These are phyloP conservation scores for Diogma glabrata DNA, from an alignment of 2,888 invertebrate species.

Conservation along the genomic window DNA sequence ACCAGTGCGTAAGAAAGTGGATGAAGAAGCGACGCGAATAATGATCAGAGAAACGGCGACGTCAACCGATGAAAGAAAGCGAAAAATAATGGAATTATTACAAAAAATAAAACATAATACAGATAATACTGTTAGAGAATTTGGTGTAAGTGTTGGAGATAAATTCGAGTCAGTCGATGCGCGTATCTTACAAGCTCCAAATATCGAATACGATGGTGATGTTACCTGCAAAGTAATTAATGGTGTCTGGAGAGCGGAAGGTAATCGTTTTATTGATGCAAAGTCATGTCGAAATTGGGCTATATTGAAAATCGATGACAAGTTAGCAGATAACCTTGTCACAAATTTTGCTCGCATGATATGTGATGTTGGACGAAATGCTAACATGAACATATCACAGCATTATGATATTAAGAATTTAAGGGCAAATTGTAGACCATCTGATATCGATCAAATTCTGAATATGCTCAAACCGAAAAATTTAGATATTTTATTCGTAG, in stretches of 20 bases:
- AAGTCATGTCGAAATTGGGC: slow-evolving; percentile 35
- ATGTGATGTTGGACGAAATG: slow-evolving; percentile 17
- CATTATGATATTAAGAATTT: slow-evolving; percentile 16
- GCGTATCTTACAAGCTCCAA: slow-evolving; percentile 67
- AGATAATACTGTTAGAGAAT: slow-evolving; percentile 53
- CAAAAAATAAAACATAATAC: slow-evolving; percentile 25
- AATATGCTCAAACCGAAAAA: slow-evolving; percentile 22
- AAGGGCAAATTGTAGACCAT: slow-evolving; percentile 17
- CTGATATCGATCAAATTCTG: slow-evolving; percentile 19
- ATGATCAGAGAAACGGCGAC: slow-evolving; percentile 86
- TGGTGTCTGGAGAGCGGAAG: slow-evolving; percentile 31
- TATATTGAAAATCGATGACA: slow-evolving; percentile 33
- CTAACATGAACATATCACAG: slow-evolving; percentile 23
- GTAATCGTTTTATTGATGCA: slow-evolving; percentile 29
- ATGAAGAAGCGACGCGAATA: slow-evolving; percentile 65
- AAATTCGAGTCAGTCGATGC: slow-evolving; percentile 67
- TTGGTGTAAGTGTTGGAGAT: slow-evolving; percentile 65
- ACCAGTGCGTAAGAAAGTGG: slow-evolving; percentile 59
- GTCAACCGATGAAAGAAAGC: slow-evolving; percentile 59
- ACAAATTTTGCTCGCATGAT: no score
- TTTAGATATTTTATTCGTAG: slow-evolving; percentile 46
- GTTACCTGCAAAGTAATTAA: slow-evolving; percentile 20
- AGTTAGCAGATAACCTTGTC: slow-evolving; percentile 24
- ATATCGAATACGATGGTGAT: slow-evolving; percentile 44
- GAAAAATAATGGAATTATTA: slow-evolving; percentile 57